Conservation (phyloP, 1,140 invertebrate species). For the Eriocheir sinensis region DNA sequence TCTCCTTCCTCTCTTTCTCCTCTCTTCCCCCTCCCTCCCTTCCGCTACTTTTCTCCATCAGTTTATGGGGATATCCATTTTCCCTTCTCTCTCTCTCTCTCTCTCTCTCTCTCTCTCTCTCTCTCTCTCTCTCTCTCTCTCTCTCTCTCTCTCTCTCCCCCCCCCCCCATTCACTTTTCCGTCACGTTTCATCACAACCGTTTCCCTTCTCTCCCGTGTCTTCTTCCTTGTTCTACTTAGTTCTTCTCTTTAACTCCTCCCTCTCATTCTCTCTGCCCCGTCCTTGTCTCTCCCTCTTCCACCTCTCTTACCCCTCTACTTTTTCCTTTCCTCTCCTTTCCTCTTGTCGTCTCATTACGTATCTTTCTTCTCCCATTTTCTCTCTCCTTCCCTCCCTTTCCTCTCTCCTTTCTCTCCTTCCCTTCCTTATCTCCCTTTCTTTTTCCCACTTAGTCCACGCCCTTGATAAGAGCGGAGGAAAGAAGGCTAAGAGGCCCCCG, state of each 20-base stretch:
- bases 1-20: not conserved
- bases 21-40: not conserved
- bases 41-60: not conserved
- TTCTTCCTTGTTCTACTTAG: no score
- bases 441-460: not conserved
- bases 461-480: not conserved
- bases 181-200: not conserved
- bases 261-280: not conserved
- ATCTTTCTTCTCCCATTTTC: slow-evolving; percentile 9
- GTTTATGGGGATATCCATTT: no score
- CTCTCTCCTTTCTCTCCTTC: slow-evolving; percentile 21
- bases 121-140: not conserved
- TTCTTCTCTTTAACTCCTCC: not conserved
- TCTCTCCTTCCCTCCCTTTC: slow-evolving; percentile 22
- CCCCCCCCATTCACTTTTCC: no score
- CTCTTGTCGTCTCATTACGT: not conserved
- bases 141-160: not conserved
- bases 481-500: not conserved
- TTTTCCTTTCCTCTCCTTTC: not conserved
- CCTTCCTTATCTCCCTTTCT: slow-evolving; percentile 7
- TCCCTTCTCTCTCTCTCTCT: not conserved
- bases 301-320: no score
- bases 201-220: not conserved
- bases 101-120: not conserved
- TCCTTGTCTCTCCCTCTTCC: no score